A percentile compares a stretch with the other conserved stretches of the same genome.
Evolutionary conservation across 2,113 vertebrate species (phyloP).

Genomic region (Myrmecophaga tridactyla): DNA sequence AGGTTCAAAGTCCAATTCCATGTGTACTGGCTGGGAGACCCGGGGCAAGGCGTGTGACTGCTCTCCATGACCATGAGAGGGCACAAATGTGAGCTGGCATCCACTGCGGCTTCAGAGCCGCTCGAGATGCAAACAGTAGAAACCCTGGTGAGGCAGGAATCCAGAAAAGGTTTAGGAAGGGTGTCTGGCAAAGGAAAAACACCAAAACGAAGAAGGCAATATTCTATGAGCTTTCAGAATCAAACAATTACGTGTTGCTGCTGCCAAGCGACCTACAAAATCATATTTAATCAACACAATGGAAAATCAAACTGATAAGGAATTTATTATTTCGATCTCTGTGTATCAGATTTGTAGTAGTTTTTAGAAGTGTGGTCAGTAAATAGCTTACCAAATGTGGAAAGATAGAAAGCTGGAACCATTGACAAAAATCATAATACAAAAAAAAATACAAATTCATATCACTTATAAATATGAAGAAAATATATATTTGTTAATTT

Average conservation of each 20-base stretch:
- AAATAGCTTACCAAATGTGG: background rate
- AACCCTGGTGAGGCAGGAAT: background rate
- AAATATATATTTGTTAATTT: background rate
- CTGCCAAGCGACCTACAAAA: background rate
- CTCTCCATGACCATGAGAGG: accelerated
- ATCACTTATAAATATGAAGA: background rate
- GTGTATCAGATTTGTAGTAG: background rate
- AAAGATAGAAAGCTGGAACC: background rate
- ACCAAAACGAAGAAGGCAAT: background rate
- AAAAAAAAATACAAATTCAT: too few species aligned
- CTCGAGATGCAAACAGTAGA: background rate
- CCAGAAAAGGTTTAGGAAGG: background rate
- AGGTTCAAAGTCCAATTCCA: accelerated
- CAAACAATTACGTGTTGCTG: accelerated
- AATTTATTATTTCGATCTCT: background rate
- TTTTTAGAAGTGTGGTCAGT: background rate
- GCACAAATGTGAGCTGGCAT: accelerated
- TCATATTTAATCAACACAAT: background rate
- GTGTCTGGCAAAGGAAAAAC: background rate
- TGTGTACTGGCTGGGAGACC: background rate
- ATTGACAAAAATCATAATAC: background rate
- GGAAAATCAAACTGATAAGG: background rate
- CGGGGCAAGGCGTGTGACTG: background rate
- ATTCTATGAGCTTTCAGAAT: background rate
- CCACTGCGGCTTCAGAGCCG: background rate